Evolutionary conservation across 2,113 vertebrate species (phyloP).

Genomic region (Motacilla alba): DNA sequence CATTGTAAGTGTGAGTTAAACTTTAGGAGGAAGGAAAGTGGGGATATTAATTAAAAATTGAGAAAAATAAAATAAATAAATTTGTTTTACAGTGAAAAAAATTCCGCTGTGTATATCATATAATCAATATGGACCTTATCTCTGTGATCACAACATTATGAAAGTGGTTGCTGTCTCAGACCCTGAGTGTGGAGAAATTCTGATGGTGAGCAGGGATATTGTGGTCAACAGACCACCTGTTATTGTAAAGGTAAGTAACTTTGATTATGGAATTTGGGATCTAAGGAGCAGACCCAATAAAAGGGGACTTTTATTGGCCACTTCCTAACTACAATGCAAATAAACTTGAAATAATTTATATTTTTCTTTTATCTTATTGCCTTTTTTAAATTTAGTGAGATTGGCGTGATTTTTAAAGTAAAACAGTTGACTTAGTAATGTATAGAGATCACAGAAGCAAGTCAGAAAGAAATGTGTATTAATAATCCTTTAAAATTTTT

Average conservation of each 20-base stretch:
- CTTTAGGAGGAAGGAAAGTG: not conserved
- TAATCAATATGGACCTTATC: conserved; percentile 40
- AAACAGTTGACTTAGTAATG: not conserved
- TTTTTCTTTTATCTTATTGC: not conserved
- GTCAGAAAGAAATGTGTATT: not conserved
- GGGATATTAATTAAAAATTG: not conserved
- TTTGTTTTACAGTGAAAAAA: conserved; percentile 60
- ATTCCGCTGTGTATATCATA: conserved; percentile 45
- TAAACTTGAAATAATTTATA: not conserved
- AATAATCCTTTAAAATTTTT: not conserved
- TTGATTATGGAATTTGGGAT: not conserved
- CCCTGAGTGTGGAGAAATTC: conserved; percentile 42
- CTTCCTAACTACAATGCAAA: not conserved
- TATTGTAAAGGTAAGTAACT: conserved; percentile 56
- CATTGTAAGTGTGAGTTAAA: not conserved
- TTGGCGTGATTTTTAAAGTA: not conserved
- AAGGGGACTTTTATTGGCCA: not conserved
- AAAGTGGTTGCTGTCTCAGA: conserved; percentile 59
- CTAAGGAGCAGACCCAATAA: not conserved
- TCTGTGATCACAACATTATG: conserved; percentile 59
- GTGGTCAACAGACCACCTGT: conserved; percentile 54
- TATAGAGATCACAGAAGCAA: not conserved
- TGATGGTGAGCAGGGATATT: conserved; percentile 59
- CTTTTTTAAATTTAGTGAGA: not conserved
- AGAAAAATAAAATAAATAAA: not conserved